Evolutionary conservation across 2,113 vertebrate species (phyloP).

Genomic region (Heterocephalus glaber): DNA sequence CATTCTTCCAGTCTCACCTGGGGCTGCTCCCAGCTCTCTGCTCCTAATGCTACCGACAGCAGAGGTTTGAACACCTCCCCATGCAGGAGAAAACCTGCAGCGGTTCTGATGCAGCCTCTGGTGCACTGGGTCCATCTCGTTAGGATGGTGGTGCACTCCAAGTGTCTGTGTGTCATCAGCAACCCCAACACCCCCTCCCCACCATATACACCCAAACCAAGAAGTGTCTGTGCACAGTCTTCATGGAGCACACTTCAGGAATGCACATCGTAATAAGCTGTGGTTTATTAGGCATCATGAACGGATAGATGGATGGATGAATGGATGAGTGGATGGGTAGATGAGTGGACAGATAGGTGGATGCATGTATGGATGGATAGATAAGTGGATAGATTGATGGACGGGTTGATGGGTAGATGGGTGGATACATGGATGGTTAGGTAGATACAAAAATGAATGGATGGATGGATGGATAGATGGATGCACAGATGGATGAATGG

Average conservation of each 20-base stretch:
- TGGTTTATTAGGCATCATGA: neutral
- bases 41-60: rapidly evolving
- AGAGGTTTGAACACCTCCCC: neutral
- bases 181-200: rapidly evolving
- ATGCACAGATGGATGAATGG: too few species aligned
- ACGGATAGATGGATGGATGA: too few species aligned
- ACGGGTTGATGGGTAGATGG: too few species aligned
- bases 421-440: too few species aligned
- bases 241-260: neutral
- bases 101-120: neutral
- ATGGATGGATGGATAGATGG: too few species aligned
- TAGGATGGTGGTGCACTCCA: neutral
- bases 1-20: neutral
- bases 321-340: too few species aligned
- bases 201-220: neutral
- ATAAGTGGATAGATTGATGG: too few species aligned
- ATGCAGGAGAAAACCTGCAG: neutral
- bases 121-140: neutral
- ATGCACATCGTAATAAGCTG: neutral
- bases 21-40: neutral
- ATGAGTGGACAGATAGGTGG: too few species aligned
- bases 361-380: too few species aligned
- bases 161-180: neutral
- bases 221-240: neutral
- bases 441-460: too few species aligned